Evolutionary conservation across 2,797 vertebrate species (phyloP), one percentile per base, ranked within the genome.

Genomic region (Pipistrellus nathusii): DNA sequence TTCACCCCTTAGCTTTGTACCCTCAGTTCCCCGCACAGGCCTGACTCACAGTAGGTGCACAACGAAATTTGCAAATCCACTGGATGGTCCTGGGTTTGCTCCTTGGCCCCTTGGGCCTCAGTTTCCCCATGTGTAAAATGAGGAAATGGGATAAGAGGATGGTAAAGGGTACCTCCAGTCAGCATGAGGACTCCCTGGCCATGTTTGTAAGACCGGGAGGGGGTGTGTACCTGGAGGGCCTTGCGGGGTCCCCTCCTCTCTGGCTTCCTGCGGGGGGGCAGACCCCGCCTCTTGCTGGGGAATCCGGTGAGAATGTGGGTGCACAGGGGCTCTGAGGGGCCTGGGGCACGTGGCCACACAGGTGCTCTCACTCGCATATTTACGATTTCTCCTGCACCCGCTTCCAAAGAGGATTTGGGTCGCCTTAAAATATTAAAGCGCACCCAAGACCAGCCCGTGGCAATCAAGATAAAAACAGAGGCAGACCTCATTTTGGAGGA

Each of bases 171-270:
- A 5, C 8, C 0, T 0, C 12, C 13, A 13, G 35, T 55, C 9
- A 1, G 68, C 35, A 0, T 0, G 0, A 38, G 38, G 44, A 4
- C 55, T 5, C 35, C 14, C 5, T 2, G 3, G 12, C 18, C n/a
- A 5, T 21, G 5, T 11, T 9, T 7, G 41, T 62, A 9, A 25
- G 72, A 38, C 5, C 0, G 5, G 71, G 27, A 73, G 72, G 66
- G 48, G 17, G 25, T 1, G 6, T 23, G 72, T 30, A 9, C 35
- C 25, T 1, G 51, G 38, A 6, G 32, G 68, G 5, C 44, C 5
- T 14, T 35, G 30, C 32, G 8, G 27, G 25, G 21, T 14, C 38
- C 68, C n/a, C 38, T 44, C 12, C 13, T 78, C 18, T 18, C 57
- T 0, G 6, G 8, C 69, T 38, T 5, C 20, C 44, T 44, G 44